Evolutionary conservation across 2,888 invertebrate genomes (phyloP).

Genomic region (Neuroscelio doddi): DNA sequence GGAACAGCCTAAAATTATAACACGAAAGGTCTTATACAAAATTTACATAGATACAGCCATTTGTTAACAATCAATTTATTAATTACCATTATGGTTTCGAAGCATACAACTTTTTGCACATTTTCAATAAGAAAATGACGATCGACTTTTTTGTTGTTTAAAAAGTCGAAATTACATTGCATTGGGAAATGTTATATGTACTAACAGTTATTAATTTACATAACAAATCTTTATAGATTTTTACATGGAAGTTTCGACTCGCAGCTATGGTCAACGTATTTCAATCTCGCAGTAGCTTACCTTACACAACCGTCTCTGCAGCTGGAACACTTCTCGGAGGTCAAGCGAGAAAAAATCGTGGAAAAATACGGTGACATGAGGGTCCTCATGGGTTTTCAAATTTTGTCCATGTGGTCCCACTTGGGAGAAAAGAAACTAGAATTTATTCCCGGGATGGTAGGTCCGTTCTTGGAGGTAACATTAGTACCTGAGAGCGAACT

Average conservation of each 20-base stretch:
- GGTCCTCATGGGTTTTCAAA: constrained; percentile 92
- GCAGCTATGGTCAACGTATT: constrained; percentile 83
- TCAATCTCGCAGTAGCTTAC: constrained; percentile 85
- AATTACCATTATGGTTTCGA: too few relatives aligned
- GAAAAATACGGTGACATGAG: constrained; percentile 92
- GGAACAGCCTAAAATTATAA: too few relatives aligned
- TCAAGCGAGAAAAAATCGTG: constrained; percentile 83
- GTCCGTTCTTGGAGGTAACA: constrained; percentile 94
- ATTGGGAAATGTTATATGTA: too few relatives aligned
- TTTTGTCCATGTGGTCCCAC: constrained; percentile 92
- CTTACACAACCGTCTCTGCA: constrained; percentile 87
- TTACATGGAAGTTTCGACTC: constrained; percentile 76
- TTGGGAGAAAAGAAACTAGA: constrained; percentile 89
- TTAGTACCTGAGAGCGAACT: constrained; percentile 89
- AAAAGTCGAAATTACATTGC: too few relatives aligned
- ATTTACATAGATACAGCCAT: too few relatives aligned
- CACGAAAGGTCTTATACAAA: too few relatives aligned
- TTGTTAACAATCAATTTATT: too few relatives aligned
- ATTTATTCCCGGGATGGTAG: constrained; percentile 94
- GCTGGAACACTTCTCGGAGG: constrained; percentile 86
- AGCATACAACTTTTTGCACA: too few relatives aligned
- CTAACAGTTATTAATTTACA: too few relatives aligned
- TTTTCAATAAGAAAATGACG: too few relatives aligned
- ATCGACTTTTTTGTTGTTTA: too few relatives aligned
- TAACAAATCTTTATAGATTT: constrained; percentile 79